Evolutionary conservation across 2,797 vertebrate species (phyloP).

Genomic region (Falco biarmicus): DNA sequence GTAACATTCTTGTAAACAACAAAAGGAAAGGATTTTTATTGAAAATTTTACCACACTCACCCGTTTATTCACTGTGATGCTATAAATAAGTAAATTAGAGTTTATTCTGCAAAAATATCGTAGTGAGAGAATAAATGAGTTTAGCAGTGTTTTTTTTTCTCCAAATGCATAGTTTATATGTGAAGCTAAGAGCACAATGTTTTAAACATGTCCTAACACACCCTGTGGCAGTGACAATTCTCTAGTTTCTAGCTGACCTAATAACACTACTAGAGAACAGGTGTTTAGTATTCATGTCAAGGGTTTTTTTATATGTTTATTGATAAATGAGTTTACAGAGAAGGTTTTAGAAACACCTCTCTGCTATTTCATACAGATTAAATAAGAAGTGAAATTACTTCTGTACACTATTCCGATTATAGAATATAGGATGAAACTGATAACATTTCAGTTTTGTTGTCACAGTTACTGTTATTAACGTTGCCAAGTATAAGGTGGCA

Average conservation of each 20-base stretch:
- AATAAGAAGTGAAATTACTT: neutral
- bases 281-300: neutral
- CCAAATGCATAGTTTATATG: neutral
- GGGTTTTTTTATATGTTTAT: accelerated
- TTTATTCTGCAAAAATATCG: neutral
- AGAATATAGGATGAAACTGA: neutral
- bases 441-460: neutral
- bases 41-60: neutral
- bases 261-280: neutral
- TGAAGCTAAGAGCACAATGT: neutral
- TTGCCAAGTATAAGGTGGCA: neutral
- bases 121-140: neutral
- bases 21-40: neutral
- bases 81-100: neutral
- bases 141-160: neutral
- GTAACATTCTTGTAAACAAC: neutral
- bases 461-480: neutral
- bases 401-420: neutral
- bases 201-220: neutral
- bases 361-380: neutral
- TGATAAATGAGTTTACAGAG: neutral
- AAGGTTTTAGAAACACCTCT: neutral
- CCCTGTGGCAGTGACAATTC: neutral
- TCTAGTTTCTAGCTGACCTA: neutral
- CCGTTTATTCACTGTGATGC: neutral